phyloP scores from a whole-genome alignment of 2,888 invertebrate species.

The Andrena marginata region DNA sequence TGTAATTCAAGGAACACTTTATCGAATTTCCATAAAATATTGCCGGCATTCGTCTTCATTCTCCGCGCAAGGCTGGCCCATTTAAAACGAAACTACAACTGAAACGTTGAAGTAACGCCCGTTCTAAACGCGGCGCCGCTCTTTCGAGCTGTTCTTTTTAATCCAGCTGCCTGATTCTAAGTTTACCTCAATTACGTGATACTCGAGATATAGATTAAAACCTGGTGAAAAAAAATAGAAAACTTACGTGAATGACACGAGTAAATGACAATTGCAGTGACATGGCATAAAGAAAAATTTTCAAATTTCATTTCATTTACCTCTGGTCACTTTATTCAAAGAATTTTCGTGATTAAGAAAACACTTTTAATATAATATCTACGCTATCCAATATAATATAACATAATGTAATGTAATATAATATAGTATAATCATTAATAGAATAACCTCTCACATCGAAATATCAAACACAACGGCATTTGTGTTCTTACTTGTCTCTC shows the following conservation, averaged over 20 bases:
- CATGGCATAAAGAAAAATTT: not conserved
- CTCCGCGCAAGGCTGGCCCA: not conserved
- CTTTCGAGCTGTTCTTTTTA: conserved; percentile 26
- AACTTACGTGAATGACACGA: not conserved
- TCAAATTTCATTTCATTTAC: not conserved
- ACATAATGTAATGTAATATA: too few species aligned
- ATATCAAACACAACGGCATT: too few species aligned
- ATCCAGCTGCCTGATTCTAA: conserved; percentile 31
- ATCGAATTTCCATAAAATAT: conserved; percentile 55
- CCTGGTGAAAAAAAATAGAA: not conserved
- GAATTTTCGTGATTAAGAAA: not conserved
- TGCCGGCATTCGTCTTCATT: conserved; percentile 47
- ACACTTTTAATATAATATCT: not conserved
- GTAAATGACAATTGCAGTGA: not conserved
- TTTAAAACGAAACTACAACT: conserved; percentile 14
- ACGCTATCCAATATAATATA: too few species aligned
- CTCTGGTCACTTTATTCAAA: not conserved
- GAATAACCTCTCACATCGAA: too few species aligned
- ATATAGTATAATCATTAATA: too few species aligned
- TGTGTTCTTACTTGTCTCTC: too few species aligned
- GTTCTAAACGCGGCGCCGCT: conserved; percentile 1
- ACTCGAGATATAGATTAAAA: conserved; percentile 19
- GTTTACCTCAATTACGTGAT: conserved; percentile 32
- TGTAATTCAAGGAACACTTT: conserved; percentile 48
- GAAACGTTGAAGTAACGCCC: conserved; percentile 5